A percentile compares a stretch with the other conserved stretches of the same genome.
Conservation (phyloP, 2,797 vertebrate species). For the Eptatretus atami region DNA sequence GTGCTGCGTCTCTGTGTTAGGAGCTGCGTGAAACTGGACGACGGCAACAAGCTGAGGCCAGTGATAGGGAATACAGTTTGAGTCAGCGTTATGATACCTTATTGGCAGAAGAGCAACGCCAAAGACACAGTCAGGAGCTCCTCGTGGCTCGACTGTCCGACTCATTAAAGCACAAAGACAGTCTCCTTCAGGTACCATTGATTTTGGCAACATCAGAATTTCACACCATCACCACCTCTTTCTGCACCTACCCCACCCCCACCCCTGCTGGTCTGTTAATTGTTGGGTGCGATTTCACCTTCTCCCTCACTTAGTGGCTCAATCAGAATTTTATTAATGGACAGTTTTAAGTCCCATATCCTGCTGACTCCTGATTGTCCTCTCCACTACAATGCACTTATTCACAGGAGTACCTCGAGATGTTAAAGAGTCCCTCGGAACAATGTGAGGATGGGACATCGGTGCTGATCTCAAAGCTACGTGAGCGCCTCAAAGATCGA, state of each 20-base stretch:
- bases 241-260: too few species aligned
- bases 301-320: background rate
- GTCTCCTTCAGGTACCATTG: conserved; percentile 23
- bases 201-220: too few species aligned
- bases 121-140: conserved; percentile 29
- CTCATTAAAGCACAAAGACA: conserved; percentile 28
- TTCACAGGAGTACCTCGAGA: background rate
- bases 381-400: background rate
- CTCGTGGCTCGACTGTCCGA: conserved; percentile 27
- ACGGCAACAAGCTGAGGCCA: conserved; percentile 35
- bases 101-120: conserved; percentile 29
- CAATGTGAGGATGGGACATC: background rate
- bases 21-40: conserved; percentile 62
- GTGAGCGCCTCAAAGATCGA: too few species aligned
- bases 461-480: too few species aligned
- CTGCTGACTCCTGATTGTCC: background rate
- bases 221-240: too few species aligned
- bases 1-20: conserved; percentile 15
- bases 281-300: background rate
- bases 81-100: conserved; percentile 29
- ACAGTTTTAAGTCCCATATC: background rate
- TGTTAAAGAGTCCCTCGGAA: background rate
- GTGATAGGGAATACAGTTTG: conserved; percentile 28
- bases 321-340: background rate
- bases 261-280: too few species aligned